phyloP scores from a whole-genome alignment of 2,888 invertebrate species.

The Platycheirus albimanus region DNA sequence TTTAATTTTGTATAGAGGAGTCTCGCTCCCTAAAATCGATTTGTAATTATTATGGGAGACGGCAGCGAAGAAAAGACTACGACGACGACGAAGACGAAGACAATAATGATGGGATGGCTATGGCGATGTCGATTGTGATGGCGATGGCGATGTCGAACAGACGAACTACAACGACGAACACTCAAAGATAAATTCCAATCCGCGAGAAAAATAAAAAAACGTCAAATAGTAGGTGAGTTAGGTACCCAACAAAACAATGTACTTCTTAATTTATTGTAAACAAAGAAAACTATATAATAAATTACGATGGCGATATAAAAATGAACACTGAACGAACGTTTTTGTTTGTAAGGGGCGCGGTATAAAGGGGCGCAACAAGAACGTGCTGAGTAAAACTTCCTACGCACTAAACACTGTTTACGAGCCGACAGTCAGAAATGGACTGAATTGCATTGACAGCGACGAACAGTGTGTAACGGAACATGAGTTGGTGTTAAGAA shows the following conservation, averaged over 20 bases:
- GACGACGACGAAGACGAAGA: slow-evolving; percentile 41
- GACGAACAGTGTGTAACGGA: slow-evolving; percentile 57
- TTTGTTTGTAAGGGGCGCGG: slow-evolving; percentile 67
- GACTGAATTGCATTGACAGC: slow-evolving; percentile 66
- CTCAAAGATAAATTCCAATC: slow-evolving; percentile 63
- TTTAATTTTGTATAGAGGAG: slow-evolving; percentile 70
- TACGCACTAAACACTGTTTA: slow-evolving; percentile 57
- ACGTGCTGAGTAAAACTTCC: slow-evolving; percentile 52
- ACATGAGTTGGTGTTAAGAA: slow-evolving; percentile 52
- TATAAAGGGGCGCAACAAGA: slow-evolving; percentile 57
- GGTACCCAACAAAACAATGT: slow-evolving; percentile 28
- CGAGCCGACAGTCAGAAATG: slow-evolving; percentile 69
- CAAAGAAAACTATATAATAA: slow-evolving; percentile 54
- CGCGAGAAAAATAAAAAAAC: slow-evolving; percentile 41
- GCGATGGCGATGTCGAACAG: slow-evolving; percentile 1
- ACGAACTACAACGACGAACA: slow-evolving; percentile 21
- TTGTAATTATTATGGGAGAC: slow-evolving; percentile 73
- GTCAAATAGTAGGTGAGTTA: slow-evolving; percentile 33
- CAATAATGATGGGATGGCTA: no score
- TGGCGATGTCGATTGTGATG: not conserved
- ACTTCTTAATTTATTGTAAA: slow-evolving; percentile 50
- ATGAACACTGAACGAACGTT: slow-evolving; percentile 46
- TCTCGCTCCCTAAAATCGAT: slow-evolving; percentile 75
- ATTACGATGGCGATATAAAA: slow-evolving; percentile 18
- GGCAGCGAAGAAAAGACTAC: slow-evolving; percentile 44